phyloP scores from a whole-genome alignment of 2,113 vertebrate genomes.

The Gobiocypris rarus region DNA sequence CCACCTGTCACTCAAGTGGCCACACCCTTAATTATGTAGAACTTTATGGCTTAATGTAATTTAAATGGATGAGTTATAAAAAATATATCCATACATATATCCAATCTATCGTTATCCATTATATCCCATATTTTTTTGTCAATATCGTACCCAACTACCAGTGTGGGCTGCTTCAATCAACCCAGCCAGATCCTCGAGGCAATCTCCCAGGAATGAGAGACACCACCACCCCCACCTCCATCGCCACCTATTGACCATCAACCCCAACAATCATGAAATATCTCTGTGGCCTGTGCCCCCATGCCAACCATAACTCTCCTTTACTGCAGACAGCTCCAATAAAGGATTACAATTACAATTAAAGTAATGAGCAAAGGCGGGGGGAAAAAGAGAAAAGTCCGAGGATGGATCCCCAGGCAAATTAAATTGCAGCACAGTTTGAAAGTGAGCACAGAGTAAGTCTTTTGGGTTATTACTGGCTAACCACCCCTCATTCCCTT shows the following conservation, averaged over 20 bases:
- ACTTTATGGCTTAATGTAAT: no score
- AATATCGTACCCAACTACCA: background rate
- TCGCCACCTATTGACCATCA: conserved; percentile 81
- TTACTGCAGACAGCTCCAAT: conserved; percentile 81
- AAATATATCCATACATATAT: no score
- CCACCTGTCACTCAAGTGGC: no score
- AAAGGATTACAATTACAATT: conserved; percentile 84
- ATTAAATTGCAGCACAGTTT: conserved; percentile 77
- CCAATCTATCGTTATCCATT: no score
- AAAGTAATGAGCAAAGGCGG: conserved; percentile 81
- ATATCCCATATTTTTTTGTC: no score
- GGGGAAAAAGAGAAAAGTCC: conserved; percentile 72
- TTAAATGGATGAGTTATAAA: no score
- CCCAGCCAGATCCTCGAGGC: background rate
- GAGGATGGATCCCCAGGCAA: conserved; percentile 73
- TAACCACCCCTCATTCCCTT: conserved; percentile 67
- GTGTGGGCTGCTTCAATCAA: conserved; percentile 10
- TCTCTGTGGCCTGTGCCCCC: conserved; percentile 73
- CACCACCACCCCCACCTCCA: conserved; percentile 43
- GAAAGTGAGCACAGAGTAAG: conserved; percentile 72
- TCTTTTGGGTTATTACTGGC: conserved; percentile 69
- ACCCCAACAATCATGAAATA: conserved; percentile 82
- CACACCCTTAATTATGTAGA: no score
- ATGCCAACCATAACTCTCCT: conserved; percentile 77
- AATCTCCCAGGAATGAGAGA: conserved; percentile 62